A percentile compares a stretch with the other conserved stretches of the same genome.
Conservation (phyloP, 2,888 invertebrate species). For the Limnephilus marmoratus region DNA sequence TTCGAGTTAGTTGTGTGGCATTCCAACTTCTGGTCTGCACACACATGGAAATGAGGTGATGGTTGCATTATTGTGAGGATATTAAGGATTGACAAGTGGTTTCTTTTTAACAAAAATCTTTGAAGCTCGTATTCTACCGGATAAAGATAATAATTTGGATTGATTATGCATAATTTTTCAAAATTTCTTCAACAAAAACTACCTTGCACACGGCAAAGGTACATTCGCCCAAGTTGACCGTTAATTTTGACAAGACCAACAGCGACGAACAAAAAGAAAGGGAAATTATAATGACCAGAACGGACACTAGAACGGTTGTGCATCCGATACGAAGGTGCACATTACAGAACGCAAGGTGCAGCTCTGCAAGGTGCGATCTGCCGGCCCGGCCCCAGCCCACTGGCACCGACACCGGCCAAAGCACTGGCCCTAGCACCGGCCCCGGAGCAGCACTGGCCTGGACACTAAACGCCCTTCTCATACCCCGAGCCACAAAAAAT, state of each 20-base stretch:
- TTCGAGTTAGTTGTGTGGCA: too few relatives aligned
- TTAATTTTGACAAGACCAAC: not conserved
- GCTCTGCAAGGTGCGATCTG: conserved; percentile 58
- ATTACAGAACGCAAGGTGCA: conserved; percentile 62
- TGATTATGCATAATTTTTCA: too few relatives aligned
- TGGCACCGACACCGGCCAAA: conserved; percentile 14
- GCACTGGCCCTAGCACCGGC: conserved; percentile 31
- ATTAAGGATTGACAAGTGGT: too few relatives aligned
- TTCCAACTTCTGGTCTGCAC: too few relatives aligned
- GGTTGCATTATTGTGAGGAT: too few relatives aligned
- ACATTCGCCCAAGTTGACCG: not conserved
- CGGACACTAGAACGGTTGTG: conserved; percentile 53
- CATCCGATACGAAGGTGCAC: conserved; percentile 50
- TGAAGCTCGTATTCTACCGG: too few relatives aligned
- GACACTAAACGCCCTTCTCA: conserved; percentile 50
- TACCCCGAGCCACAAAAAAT: conserved; percentile 47
- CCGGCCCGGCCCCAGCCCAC: not conserved
- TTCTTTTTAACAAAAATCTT: too few relatives aligned
- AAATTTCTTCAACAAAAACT: not conserved
- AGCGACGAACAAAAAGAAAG: not conserved
- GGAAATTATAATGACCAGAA: conserved; percentile 53
- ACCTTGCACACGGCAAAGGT: not conserved
- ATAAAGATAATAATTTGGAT: too few relatives aligned
- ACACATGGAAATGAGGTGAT: too few relatives aligned
- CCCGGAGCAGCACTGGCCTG: conserved; percentile 17